Percentiles rank a stretch among this genome's conserved stretches.
Conservation (phyloP, 2,888 invertebrate species). For the Onthophagus sagittarius region DNA sequence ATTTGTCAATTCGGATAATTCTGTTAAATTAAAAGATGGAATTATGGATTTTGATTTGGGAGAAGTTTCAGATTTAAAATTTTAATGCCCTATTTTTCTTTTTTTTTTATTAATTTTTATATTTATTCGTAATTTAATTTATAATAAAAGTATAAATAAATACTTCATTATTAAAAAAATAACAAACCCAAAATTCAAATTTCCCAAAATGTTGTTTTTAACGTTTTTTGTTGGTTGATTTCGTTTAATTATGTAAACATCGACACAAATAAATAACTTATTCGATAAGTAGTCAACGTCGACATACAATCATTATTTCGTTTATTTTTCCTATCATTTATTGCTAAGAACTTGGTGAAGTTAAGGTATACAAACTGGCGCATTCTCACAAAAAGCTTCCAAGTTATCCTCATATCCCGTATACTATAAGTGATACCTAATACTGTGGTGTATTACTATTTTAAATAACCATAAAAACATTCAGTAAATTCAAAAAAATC, state of each 20-base stretch:
- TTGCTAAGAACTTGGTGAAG: neutral
- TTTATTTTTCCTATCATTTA: neutral
- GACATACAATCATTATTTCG: too few relatives aligned
- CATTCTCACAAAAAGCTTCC: neutral
- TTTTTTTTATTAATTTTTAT: too few relatives aligned
- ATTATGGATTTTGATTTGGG: constrained; percentile 44
- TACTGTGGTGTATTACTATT: neutral
- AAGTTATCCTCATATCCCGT: neutral
- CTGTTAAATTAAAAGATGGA: constrained; percentile 39
- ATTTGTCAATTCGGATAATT: constrained; percentile 35
- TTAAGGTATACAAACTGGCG: neutral
- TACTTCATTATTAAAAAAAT: too few relatives aligned
- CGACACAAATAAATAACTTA: too few relatives aligned
- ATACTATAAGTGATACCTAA: neutral
- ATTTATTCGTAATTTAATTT: too few relatives aligned
- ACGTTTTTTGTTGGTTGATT: too few relatives aligned
- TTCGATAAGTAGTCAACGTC: too few relatives aligned
- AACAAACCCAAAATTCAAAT: too few relatives aligned
- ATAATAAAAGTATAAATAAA: too few relatives aligned
- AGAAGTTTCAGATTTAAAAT: constrained; percentile 26
- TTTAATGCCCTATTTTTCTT: too few relatives aligned
- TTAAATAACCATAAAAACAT: neutral
- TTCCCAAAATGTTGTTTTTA: too few relatives aligned
- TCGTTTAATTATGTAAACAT: too few relatives aligned
- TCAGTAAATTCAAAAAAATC: neutral